Base-by-base conservation (phyloP, 2,888 invertebrate genomes). In the Papilio demoleus region DNA sequence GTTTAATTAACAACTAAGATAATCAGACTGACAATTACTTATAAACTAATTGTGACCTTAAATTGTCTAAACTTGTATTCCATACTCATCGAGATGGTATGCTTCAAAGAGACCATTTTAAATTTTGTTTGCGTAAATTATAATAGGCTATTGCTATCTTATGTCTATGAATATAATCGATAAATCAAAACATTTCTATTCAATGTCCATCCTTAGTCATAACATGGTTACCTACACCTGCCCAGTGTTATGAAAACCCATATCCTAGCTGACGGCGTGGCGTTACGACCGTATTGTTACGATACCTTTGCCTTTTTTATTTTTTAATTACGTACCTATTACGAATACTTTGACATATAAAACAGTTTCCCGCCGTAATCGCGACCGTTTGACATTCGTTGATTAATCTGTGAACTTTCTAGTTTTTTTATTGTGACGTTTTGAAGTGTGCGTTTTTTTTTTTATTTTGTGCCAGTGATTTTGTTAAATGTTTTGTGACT, bases 241-340 rank as follows among this genome's bases (percentile, higher is more conserved):
- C 69, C 53, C n/a, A 14, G 47, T 69, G 69, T 69, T 69, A 50
- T 69, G 65, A 69, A 69, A 69, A 69, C 69, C 31, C 38, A 40
- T 58, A 24, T 31, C 31, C 67, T 6, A 40, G 60, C 38, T 12
- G 38, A 38, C 59, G 36, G 22, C 40, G 40, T 22, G 36, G 38
- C 47, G 40, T 36, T 50, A 38, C 66, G 36, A 38, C 17, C 27
- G 66, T 60, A 66, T 66, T 66, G 66, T 66, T 66, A 58, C 19
- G 12, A 45, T 59, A 47, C 66, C 53, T 24, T 50, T 27, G 19
- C 19, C 56, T 42, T 22, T 56, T 40, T 40, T 40, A 5, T 65
- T 56, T 56, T 56, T 56, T 31, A 56, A 56, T 56, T 56, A 56
- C 53, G 31, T 27, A 0, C 31, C 17, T 56, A 31, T 56, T 56